Evolutionary conservation across 2,888 invertebrate genomes (phyloP).

Genomic region (Stenchaetothrips biformis): DNA sequence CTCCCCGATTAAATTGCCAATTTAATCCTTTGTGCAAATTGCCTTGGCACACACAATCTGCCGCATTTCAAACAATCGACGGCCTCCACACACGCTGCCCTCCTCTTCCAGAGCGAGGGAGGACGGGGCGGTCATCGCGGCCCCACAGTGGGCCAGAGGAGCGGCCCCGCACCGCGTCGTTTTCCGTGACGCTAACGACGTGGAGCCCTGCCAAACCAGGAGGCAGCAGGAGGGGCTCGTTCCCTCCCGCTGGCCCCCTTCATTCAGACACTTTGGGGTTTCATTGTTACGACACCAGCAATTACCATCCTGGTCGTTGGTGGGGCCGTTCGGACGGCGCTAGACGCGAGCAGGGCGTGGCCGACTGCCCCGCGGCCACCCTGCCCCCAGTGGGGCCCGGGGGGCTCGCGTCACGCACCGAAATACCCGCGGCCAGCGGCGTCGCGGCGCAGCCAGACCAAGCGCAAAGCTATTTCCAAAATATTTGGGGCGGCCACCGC

Average conservation of each 20-base stretch:
- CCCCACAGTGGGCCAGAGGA: too few relatives aligned
- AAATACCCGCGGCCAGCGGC: conserved; percentile 1
- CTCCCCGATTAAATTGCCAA: not conserved
- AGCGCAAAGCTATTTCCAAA: too few relatives aligned
- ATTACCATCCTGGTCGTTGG: not conserved
- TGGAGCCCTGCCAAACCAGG: not conserved
- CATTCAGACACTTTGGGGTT: not conserved
- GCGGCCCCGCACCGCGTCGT: too few relatives aligned
- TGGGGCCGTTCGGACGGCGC: not conserved
- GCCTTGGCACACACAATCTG: not conserved
- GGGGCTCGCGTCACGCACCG: conserved; percentile 1
- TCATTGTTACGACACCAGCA: conserved; percentile 13
- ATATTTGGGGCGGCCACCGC: too few relatives aligned
- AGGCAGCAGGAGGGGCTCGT: not conserved
- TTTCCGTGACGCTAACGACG: not conserved
- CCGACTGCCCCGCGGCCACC: not conserved
- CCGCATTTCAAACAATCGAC: not conserved
- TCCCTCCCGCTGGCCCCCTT: too few relatives aligned
- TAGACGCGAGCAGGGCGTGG: not conserved
- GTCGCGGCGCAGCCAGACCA: not conserved
- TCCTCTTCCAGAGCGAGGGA: not conserved
- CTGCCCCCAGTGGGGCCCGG: too few relatives aligned
- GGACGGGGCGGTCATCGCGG: not conserved
- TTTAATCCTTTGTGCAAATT: not conserved
- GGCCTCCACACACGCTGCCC: not conserved